Evolutionary conservation across 2,888 invertebrate species (phyloP).

Genomic region (Mesoligia furuncula): DNA sequence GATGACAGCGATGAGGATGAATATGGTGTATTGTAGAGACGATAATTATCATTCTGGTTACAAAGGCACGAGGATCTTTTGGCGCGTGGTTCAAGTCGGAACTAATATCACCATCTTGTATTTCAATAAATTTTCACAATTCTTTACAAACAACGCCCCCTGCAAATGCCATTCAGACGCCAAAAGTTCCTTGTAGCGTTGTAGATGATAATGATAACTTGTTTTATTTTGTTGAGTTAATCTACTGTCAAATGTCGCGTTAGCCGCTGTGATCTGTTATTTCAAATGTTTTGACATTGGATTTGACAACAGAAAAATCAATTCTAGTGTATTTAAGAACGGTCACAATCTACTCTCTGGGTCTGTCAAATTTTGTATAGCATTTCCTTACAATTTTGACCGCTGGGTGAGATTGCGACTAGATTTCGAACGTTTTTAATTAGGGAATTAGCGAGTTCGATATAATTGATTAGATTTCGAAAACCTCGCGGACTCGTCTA

Average conservation of each 20-base stretch:
- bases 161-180: neutral
- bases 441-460: neutral
- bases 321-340: too few relatives aligned
- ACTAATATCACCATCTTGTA: neutral
- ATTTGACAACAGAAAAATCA: neutral
- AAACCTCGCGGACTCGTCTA: neutral
- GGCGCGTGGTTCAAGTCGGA: neutral
- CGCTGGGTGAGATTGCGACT: neutral
- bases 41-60: neutral
- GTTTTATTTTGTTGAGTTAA: too few relatives aligned
- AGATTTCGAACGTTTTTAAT: neutral
- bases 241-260: neutral
- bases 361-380: neutral
- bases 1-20: constrained; percentile 6
- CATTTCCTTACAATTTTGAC: neutral
- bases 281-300: neutral
- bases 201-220: neutral
- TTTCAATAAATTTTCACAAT: neutral
- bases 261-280: neutral
- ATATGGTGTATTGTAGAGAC: neutral
- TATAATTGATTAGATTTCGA: neutral
- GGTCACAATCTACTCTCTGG: neutral
- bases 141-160: too few relatives aligned
- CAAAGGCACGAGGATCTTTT: neutral
- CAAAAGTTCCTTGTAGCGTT: neutral